Evolutionary conservation across 2,797 vertebrate genomes (phyloP), one percentile per base, ranked within the genome.

Genomic region (Coilia nasus): DNA sequence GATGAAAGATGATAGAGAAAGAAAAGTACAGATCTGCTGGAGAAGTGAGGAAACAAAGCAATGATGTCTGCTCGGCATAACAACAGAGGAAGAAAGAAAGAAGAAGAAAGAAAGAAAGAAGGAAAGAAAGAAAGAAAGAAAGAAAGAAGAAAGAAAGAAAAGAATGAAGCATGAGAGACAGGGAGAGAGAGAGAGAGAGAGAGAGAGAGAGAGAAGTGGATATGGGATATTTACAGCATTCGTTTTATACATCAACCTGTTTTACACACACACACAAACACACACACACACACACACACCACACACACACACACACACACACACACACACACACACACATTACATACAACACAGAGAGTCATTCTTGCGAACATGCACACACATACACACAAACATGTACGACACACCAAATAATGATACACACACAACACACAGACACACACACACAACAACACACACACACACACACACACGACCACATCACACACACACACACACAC

Each of bases 1-100:
- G 59, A 81, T 47, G 50, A 50, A 67, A 85, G 82, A 25, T 31
- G 82, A 35, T n/a, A n/a, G n/a, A n/a, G 83, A 85, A 84, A 86
- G 82, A 46, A 86, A 47, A 82, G 81, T 50, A 83, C 81, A 81
- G 86, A 78, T 25, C 46, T 46, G 28, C 19, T 28, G 62, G 47
- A 50, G 31, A 67, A 28, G 23, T 60, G 57, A 21, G 44, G 54
- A 82, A 83, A 28, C 84, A 83, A 81, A 85, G 83, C n/a, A 60
- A 83, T 81, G 86, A 6, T 21, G n/a, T 6, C 7, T 62, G 62
- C 15, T 67, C 12, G 31, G 62, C 62, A 67, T 31, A 28, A 25
- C 62, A 2, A 14, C 62, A n/a, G n/a, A n/a, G n/a, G n/a, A n/a
- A n/a, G n/a, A n/a, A n/a, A n/a, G n/a, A n/a, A n/a, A n/a, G n/a